Percentiles rank a stretch among this genome's conserved stretches.
These are phyloP conservation scores for Leptodactylus fuscus DNA, from an alignment of 2,113 vertebrate genomes.

Conservation along the genomic window DNA sequence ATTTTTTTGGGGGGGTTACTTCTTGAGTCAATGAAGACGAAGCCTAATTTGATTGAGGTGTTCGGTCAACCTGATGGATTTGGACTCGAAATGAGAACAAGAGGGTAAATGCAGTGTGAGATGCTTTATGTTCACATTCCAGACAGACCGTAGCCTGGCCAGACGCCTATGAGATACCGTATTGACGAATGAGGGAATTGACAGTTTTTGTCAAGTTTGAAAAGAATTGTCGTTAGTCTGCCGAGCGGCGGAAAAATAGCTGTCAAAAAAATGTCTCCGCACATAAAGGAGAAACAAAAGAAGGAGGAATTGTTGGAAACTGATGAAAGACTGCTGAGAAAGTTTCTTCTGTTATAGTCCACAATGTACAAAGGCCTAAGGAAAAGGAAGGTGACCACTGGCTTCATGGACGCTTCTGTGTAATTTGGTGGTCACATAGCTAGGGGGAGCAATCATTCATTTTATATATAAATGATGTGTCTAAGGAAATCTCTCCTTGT, in stretches of 20 bases:
- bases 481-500: too few species aligned
- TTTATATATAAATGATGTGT: too few species aligned
- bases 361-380: background rate
- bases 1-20: conserved; percentile 12
- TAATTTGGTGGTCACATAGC: background rate
- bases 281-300: background rate
- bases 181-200: conserved; percentile 35
- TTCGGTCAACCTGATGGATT: conserved; percentile 41
- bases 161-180: background rate
- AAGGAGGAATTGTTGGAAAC: background rate
- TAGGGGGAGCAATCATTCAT: background rate
- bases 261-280: background rate
- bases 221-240: conserved; percentile 14
- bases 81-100: conserved; percentile 1
- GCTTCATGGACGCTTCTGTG: background rate
- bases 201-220: conserved; percentile 40
- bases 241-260: background rate
- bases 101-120: conserved; percentile 23
- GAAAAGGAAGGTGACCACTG: background rate
- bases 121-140: conserved; percentile 1
- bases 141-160: background rate
- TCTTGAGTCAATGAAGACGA: conserved; percentile 48
- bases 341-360: background rate
- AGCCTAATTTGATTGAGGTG: conserved; percentile 57
- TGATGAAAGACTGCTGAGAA: background rate